phyloP scores from a whole-genome alignment of 2,113 vertebrate species.

The Salvelinus fontinalis region DNA sequence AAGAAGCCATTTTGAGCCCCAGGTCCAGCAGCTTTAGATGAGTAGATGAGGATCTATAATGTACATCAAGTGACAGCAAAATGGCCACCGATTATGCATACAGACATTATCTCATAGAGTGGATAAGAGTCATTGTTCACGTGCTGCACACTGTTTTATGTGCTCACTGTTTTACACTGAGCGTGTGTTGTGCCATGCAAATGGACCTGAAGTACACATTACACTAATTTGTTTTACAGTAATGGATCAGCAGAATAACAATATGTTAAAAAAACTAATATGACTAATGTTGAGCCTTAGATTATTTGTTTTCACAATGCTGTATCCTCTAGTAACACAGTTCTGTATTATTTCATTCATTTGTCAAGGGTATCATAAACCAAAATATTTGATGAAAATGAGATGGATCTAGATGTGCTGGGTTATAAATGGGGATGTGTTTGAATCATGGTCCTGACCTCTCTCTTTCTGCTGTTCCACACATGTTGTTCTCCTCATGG shows the following conservation, averaged over 20 bases:
- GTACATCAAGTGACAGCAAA: constrained; percentile 27
- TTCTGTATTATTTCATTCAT: background rate
- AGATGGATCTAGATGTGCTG: background rate
- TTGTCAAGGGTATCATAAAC: background rate
- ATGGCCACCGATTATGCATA: constrained; percentile 23
- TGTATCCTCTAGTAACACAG: background rate
- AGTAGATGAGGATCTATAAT: background rate
- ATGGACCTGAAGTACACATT: background rate
- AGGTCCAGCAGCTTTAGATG: background rate
- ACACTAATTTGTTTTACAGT: no score
- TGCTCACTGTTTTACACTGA: background rate
- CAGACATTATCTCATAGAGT: background rate
- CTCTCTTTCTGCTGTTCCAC: background rate
- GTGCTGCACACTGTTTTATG: background rate
- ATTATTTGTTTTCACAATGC: background rate
- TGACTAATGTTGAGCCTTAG: background rate
- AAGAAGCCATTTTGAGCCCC: background rate
- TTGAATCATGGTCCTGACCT: background rate
- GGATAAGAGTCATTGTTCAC: background rate
- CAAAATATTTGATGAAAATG: background rate
- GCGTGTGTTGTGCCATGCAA: background rate
- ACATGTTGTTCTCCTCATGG: constrained; percentile 7
- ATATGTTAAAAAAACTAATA: no score
- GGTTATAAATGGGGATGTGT: background rate
- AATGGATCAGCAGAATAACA: no score